These are phyloP conservation scores for Machimus rusticus DNA, from an alignment of 2,888 invertebrate genomes.

Conservation along the genomic window DNA sequence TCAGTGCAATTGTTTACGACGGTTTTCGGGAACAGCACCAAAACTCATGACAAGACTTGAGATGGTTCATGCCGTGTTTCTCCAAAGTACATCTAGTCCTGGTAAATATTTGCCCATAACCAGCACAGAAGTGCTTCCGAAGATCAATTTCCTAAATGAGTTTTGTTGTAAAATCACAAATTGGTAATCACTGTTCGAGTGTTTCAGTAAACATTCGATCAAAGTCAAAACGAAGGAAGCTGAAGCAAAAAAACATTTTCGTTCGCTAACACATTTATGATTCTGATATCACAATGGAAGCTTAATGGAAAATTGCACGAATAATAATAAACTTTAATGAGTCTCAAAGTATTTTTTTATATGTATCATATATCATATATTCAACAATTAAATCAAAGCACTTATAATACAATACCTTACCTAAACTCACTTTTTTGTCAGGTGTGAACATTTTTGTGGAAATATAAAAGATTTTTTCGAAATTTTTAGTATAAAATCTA, in stretches of 20 bases:
- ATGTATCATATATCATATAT: no score
- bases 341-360: no score
- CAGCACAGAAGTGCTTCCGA: conserved; percentile 8
- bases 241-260: background rate
- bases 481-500: no score
- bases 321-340: no score
- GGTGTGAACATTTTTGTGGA: no score
- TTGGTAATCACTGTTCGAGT: background rate
- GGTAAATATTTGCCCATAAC: conserved; percentile 42
- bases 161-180: conserved; percentile 17
- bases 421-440: no score
- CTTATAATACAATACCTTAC: no score
- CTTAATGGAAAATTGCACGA: no score
- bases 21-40: background rate
- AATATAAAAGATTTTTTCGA: no score
- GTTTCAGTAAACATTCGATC: background rate
- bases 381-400: no score
- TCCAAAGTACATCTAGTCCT: conserved; percentile 41
- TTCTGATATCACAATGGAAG: background rate
- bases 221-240: background rate
- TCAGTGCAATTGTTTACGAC: conserved; percentile 26
- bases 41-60: background rate
- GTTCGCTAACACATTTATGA: background rate
- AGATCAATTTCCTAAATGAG: conserved; percentile 12
- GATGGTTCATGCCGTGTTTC: background rate